phyloP scores from a whole-genome alignment of 2,113 vertebrate species.

The Pampusana beccarii region DNA sequence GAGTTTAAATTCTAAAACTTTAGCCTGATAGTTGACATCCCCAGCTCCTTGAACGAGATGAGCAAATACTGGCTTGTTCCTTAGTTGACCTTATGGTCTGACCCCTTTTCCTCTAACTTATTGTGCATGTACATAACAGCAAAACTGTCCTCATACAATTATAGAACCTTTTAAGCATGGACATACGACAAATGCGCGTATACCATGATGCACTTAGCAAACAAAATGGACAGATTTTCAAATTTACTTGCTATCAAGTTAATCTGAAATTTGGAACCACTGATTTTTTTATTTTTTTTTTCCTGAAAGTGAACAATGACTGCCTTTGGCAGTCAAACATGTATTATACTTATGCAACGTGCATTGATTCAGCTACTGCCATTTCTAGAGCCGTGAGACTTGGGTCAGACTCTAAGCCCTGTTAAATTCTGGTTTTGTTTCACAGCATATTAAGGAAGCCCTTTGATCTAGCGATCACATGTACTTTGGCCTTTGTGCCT shows the following conservation, averaged over 20 bases:
- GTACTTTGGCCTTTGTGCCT: background rate
- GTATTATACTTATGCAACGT: background rate
- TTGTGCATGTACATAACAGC: background rate
- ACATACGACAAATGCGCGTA: background rate
- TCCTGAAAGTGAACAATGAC: background rate
- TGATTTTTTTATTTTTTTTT: background rate
- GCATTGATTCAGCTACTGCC: background rate
- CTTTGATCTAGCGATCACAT: background rate
- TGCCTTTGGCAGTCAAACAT: background rate
- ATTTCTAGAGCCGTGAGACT: background rate
- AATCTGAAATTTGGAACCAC: background rate
- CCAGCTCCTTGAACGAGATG: background rate
- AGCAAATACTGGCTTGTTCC: background rate
- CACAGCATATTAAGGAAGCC: background rate
- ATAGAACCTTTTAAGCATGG: background rate
- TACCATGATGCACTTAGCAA: accelerated
- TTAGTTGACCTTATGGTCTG: background rate
- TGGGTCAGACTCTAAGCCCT: background rate
- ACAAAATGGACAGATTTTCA: background rate
- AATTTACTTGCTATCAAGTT: background rate
- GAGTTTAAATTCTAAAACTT: background rate
- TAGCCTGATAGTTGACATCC: background rate
- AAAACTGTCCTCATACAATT: background rate
- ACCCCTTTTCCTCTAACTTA: background rate
- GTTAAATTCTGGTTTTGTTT: background rate